Percentiles rank a stretch among this genome's conserved stretches.
These are phyloP conservation scores for Cotesia typhae DNA, from an alignment of 1,140 invertebrate species.

Conservation along the genomic window DNA sequence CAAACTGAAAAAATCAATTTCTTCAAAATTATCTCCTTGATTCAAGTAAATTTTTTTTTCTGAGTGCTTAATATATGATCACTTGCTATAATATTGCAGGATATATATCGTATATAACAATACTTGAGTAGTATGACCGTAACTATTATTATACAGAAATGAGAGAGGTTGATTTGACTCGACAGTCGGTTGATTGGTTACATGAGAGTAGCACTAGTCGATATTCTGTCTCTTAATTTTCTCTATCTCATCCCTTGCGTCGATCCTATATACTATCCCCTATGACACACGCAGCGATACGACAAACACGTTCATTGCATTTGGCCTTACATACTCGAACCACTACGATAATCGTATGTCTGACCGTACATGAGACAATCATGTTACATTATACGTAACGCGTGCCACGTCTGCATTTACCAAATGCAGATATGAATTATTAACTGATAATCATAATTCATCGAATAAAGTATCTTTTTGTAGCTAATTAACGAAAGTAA, in stretches of 20 bases:
- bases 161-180: constrained; percentile 49
- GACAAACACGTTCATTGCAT: constrained; percentile 34
- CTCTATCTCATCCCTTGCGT: constrained; percentile 34
- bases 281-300: constrained; percentile 33
- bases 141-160: constrained; percentile 7
- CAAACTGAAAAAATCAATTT: neutral
- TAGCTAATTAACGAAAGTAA: too few relatives aligned
- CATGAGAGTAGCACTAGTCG: constrained; percentile 44
- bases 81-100: too few relatives aligned
- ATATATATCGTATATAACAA: too few relatives aligned
- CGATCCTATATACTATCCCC: constrained; percentile 27
- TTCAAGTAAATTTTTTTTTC: neutral
- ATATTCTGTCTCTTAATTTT: constrained; percentile 33
- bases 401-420: constrained; percentile 29
- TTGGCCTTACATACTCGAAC: constrained; percentile 37
- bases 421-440: too few relatives aligned
- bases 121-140: neutral
- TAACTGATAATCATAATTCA: too few relatives aligned
- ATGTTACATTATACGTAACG: constrained; percentile 59
- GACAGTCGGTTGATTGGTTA: constrained; percentile 57
- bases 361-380: constrained; percentile 54
- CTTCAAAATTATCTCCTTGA: too few relatives aligned
- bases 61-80: neutral
- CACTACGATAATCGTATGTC: constrained; percentile 53
- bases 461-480: too few relatives aligned